These are phyloP conservation scores for Glyptemys insculpta DNA, from an alignment of 2,797 vertebrate species.

Conservation along the genomic window DNA sequence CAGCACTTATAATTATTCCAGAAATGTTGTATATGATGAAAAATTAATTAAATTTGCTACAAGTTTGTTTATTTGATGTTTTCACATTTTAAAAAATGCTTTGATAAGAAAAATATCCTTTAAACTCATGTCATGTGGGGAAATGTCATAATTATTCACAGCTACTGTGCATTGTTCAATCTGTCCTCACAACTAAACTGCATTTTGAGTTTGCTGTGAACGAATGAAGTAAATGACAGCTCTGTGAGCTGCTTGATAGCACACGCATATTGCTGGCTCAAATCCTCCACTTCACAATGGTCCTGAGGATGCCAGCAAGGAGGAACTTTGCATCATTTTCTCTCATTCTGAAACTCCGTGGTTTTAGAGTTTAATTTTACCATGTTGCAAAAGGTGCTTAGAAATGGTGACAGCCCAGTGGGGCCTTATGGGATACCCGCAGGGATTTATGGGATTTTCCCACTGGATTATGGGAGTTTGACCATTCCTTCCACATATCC, in stretches of 20 bases:
- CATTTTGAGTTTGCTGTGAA: neutral
- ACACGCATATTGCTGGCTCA: neutral
- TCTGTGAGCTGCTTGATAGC: neutral
- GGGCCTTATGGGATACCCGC: neutral
- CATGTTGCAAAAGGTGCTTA: neutral
- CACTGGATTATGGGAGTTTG: neutral
- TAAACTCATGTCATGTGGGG: neutral
- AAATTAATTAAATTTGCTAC: constrained; percentile 1
- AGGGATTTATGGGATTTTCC: neutral
- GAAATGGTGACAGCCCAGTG: neutral
- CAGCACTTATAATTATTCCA: neutral
- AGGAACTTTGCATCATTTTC: neutral
- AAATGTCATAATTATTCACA: neutral
- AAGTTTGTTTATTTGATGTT: neutral
- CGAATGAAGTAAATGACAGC: neutral
- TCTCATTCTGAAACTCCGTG: neutral
- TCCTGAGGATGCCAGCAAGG: neutral
- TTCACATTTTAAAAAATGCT: neutral
- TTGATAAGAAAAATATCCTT: neutral
- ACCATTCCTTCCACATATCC: neutral
- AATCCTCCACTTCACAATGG: neutral
- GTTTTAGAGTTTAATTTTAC: neutral
- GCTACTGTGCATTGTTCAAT: neutral
- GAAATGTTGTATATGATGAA: neutral
- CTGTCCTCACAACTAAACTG: neutral